phyloP scores from a whole-genome alignment of 1,140 invertebrate genomes.

The Bactericera cockerelli region DNA sequence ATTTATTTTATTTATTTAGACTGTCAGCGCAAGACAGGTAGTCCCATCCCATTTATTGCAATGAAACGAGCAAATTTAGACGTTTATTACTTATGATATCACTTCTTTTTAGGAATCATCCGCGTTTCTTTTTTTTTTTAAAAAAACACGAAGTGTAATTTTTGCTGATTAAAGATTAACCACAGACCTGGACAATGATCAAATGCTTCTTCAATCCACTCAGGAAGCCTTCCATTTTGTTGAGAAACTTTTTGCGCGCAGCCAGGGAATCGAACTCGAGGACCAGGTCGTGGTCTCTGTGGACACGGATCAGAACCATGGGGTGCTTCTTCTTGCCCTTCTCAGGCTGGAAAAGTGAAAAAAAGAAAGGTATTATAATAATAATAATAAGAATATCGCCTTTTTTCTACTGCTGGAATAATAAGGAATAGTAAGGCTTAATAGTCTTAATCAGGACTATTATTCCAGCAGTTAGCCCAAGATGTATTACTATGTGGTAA shows the following conservation, averaged over 20 bases:
- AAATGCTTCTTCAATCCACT: constrained; percentile 66
- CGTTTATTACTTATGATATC: too few relatives aligned
- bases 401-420: constrained; percentile 7
- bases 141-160: too few relatives aligned
- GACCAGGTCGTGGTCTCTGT: constrained; percentile 91
- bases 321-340: constrained; percentile 59
- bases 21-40: too few relatives aligned
- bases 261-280: constrained; percentile 74
- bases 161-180: too few relatives aligned
- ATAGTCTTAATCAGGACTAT: too few relatives aligned
- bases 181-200: constrained; percentile 47
- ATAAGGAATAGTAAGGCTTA: not conserved
- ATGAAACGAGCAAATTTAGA: too few relatives aligned
- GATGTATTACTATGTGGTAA: too few relatives aligned
- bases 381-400: not conserved
- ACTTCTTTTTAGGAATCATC: too few relatives aligned
- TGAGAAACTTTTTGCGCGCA: constrained; percentile 73
- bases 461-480: too few relatives aligned
- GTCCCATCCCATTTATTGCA: too few relatives aligned
- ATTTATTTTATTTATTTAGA: too few relatives aligned
- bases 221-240: constrained; percentile 73
- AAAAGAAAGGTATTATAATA: not conserved
- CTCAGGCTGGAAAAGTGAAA: constrained; percentile 27
- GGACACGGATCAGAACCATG: constrained; percentile 68
- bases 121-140: too few relatives aligned